phyloP scores from a whole-genome alignment of 2,888 invertebrate species.

The Scrobipalpa costella region DNA sequence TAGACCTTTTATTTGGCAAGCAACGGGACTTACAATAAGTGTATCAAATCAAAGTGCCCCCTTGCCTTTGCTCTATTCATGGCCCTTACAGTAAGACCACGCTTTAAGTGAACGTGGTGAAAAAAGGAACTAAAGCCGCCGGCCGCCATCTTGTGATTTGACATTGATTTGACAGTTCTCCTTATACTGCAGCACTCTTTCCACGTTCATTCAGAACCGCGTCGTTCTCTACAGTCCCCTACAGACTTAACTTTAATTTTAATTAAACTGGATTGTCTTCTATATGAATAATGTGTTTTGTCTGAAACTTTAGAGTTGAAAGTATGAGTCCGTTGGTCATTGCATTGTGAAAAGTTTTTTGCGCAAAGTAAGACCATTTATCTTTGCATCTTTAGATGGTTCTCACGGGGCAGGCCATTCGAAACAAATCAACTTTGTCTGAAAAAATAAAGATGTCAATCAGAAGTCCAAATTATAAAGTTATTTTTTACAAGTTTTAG shows the following conservation, averaged over 20 bases:
- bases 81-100: constrained; percentile 53
- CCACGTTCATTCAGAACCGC: too few relatives aligned
- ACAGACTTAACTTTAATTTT: constrained; percentile 67
- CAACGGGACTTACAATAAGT: constrained; percentile 73
- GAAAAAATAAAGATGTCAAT: background rate
- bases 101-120: too few relatives aligned
- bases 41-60: constrained; percentile 78
- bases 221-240: constrained; percentile 52
- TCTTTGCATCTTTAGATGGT: constrained; percentile 22
- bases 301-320: constrained; percentile 10
- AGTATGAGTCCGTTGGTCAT: constrained; percentile 25
- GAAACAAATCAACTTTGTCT: constrained; percentile 5
- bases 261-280: constrained; percentile 64
- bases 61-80: constrained; percentile 63
- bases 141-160: too few relatives aligned
- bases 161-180: too few relatives aligned
- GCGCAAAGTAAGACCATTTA: constrained; percentile 18
- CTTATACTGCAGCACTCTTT: too few relatives aligned
- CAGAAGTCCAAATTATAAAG: background rate
- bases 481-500: background rate
- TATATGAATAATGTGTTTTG: constrained; percentile 25
- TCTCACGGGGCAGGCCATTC: constrained; percentile 8
- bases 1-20: constrained; percentile 61
- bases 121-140: too few relatives aligned
- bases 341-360: constrained; percentile 16